Evolutionary conservation across 1,140 invertebrate genomes (phyloP).

Genomic region (Papilio glaucus): DNA sequence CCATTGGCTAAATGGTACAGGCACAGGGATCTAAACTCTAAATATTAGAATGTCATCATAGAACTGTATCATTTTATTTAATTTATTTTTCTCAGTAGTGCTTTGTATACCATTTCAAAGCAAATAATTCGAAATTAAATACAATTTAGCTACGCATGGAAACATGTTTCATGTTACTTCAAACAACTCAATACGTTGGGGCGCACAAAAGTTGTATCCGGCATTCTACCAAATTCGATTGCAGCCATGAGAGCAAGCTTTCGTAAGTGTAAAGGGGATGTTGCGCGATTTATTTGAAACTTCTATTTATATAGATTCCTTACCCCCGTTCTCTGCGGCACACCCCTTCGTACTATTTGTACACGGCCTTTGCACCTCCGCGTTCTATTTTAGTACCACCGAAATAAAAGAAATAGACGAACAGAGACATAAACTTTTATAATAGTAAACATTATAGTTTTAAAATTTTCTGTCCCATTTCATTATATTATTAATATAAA

Average conservation of each 20-base stretch:
- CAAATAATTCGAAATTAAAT: not conserved
- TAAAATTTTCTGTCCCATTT: no score
- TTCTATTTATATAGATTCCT: slow-evolving; percentile 15
- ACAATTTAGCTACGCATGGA: not conserved
- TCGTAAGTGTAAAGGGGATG: not conserved
- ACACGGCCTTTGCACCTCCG: not conserved
- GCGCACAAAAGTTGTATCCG: not conserved
- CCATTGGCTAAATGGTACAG: no score
- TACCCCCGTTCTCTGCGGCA: not conserved
- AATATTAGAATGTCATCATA: no score
- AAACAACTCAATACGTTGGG: not conserved
- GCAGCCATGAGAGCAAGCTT: not conserved
- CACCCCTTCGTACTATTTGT: slow-evolving; percentile 3
- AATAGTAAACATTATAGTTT: no score
- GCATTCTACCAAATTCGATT: not conserved
- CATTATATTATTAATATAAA: no score
- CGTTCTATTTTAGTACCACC: not conserved
- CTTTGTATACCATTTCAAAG: not conserved
- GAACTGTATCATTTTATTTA: no score
- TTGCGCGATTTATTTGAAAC: slow-evolving; percentile 7
- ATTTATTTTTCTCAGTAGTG: no score
- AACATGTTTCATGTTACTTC: not conserved
- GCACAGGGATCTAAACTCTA: no score
- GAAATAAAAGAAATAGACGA: not conserved
- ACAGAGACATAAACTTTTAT: no score